Conservation (phyloP, 2,888 invertebrate genomes). For the Synergus gifuensis region DNA sequence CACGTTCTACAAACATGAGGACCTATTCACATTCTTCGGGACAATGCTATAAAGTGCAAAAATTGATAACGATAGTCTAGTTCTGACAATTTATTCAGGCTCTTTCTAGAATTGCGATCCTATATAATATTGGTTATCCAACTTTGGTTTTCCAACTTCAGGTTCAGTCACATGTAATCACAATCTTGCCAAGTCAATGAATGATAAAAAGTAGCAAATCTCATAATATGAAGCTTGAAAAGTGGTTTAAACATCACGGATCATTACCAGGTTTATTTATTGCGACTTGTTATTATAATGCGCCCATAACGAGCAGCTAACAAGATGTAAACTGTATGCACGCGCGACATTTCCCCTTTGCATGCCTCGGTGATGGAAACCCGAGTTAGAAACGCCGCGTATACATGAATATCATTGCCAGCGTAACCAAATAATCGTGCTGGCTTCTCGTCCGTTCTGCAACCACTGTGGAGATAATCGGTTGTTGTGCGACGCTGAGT, state of each 20-base stretch:
- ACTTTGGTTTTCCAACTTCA: too few relatives aligned
- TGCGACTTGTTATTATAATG: slow-evolving; percentile 17
- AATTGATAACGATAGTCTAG: too few relatives aligned
- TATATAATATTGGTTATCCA: too few relatives aligned
- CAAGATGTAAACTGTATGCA: slow-evolving; percentile 12
- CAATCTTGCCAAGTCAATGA: too few relatives aligned
- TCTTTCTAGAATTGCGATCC: too few relatives aligned
- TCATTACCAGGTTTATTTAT: slow-evolving; percentile 31
- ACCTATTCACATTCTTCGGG: not conserved
- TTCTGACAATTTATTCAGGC: too few relatives aligned
- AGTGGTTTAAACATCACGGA: not conserved
- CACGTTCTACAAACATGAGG: not conserved
- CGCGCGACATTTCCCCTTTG: slow-evolving; percentile 27
- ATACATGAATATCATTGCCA: slow-evolving; percentile 28
- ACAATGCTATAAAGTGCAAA: too few relatives aligned
- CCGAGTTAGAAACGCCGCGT: slow-evolving; percentile 14
- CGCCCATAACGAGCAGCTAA: slow-evolving; percentile 27
- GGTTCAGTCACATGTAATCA: too few relatives aligned
- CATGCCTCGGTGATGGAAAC: slow-evolving; percentile 4
- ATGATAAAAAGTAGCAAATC: too few relatives aligned
- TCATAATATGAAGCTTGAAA: not conserved
- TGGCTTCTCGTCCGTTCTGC: slow-evolving; percentile 21
- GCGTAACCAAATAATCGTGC: slow-evolving; percentile 28
- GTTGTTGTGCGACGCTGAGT: slow-evolving; percentile 8
- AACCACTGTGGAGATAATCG: slow-evolving; percentile 28